These are phyloP conservation scores for Steinernema carpocapsae DNA, from an alignment of 2,888 invertebrate species.

Conservation along the genomic window DNA sequence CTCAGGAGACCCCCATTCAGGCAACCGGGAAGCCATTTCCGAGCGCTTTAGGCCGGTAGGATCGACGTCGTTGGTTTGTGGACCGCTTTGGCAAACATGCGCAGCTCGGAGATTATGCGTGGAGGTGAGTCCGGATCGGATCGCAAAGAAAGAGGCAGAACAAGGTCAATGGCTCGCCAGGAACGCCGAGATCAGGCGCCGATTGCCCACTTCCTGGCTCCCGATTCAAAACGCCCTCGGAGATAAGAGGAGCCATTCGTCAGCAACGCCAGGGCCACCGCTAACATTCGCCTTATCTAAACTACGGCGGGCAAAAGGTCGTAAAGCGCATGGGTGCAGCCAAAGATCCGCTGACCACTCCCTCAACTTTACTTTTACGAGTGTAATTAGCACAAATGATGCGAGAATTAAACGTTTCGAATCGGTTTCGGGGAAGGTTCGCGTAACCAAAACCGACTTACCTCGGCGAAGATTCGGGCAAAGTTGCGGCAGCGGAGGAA, in stretches of 20 bases:
- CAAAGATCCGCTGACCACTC: conserved; percentile 22
- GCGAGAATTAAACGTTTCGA: conserved; percentile 5
- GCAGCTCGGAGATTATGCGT: conserved; percentile 1
- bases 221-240: neutral
- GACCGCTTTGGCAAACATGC: conserved; percentile 18
- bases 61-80: neutral
- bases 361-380: conserved; percentile 23
- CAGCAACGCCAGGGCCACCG: conserved; percentile 27
- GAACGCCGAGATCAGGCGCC: conserved; percentile 23
- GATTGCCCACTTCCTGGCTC: conserved; percentile 20
- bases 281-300: neutral
- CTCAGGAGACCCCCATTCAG: neutral
- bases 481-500: neutral
- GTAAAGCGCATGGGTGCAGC: neutral
- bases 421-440: neutral
- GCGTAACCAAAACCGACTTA: conserved; percentile 17
- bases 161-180: conserved; percentile 11
- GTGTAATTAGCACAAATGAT: conserved; percentile 19
- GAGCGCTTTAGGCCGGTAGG: neutral
- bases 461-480: neutral
- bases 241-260: conserved; percentile 3
- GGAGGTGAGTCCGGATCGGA: conserved; percentile 14
- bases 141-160: conserved; percentile 4
- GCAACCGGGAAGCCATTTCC: neutral
- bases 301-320: neutral